Evolutionary conservation across 2,888 invertebrate species (phyloP).

Genomic region (Argyresthia goedartella): DNA sequence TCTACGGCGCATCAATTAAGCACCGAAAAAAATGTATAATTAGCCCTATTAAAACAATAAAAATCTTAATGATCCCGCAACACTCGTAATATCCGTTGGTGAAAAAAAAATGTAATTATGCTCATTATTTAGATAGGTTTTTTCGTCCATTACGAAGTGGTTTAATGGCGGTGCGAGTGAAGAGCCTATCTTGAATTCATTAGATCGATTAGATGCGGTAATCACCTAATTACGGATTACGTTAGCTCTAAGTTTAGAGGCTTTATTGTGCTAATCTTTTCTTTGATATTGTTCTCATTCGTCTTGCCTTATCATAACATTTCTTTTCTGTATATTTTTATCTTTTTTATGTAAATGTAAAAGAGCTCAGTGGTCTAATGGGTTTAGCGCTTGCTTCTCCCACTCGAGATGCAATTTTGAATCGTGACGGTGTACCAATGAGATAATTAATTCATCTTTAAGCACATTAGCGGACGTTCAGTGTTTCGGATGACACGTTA

Average conservation of each 20-base stretch:
- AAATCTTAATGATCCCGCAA: slow-evolving; percentile 69
- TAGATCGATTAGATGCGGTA: slow-evolving; percentile 70
- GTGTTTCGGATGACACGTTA: too few relatives aligned
- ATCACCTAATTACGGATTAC: slow-evolving; percentile 64
- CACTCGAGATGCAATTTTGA: too few relatives aligned
- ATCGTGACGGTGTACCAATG: too few relatives aligned
- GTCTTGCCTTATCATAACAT: too few relatives aligned
- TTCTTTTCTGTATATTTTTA: too few relatives aligned
- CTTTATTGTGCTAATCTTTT: slow-evolving; percentile 61
- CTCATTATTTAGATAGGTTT: slow-evolving; percentile 70
- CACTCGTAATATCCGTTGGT: slow-evolving; percentile 63
- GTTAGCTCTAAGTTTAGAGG: slow-evolving; percentile 55
- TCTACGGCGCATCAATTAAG: slow-evolving; percentile 65
- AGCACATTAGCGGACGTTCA: too few relatives aligned
- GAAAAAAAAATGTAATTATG: slow-evolving; percentile 69
- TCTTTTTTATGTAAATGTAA: too few relatives aligned
- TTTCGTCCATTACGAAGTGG: slow-evolving; percentile 58
- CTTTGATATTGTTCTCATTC: background rate
- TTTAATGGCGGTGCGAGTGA: slow-evolving; percentile 56
- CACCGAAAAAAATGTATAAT: slow-evolving; percentile 69
- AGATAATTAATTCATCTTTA: too few relatives aligned
- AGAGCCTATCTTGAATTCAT: slow-evolving; percentile 64
- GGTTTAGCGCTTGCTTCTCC: too few relatives aligned
- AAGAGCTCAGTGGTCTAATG: too few relatives aligned
- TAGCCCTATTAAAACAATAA: slow-evolving; percentile 71